Evolutionary conservation across 1,140 invertebrate genomes (phyloP), one percentile per base, ranked within the genome.

Genomic region (Drosophila tropicalis): DNA sequence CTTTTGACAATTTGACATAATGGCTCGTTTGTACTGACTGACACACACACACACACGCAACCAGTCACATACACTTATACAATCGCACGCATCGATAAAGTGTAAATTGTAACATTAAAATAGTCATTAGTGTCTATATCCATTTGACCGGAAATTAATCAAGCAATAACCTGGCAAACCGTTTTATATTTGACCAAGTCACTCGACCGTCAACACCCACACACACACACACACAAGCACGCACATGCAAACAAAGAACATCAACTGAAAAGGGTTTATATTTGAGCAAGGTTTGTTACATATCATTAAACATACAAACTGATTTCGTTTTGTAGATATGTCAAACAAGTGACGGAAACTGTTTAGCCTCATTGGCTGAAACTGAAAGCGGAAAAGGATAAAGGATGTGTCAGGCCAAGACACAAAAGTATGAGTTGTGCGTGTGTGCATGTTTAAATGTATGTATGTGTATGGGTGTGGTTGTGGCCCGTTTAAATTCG

Each of bases 21-120:
- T 78, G 70, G 62, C 76, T 75, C 72, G 62, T 71, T 82, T 76
- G 79, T 67, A 67, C 64, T 72, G 75, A 89, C 72, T 79, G n/a
- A n/a, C 77, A 68, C 65, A 67, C 65, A 67, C 55, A n/a, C n/a
- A 39, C 47, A 51, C 39, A 55, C 1, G 51, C 47, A 62, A 12
- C 36, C 19, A 70, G 17, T 19, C 72, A 63, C 58, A 63, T 61
- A 25, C 40, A 51, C 19, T 22, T 51, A 22, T 22, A 22, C 44
- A 22, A 51, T 51, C 44, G 44, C 44, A 55, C 79, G 77, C 83
- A 89, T 87, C 83, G 89, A 89, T 89, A 89, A 79, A 84, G 80
- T 89, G 84, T 84, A 89, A 89, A 89, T 89, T 89, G 84, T 89
- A 72, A 76, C 84, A 89, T 89, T 89, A 89, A n/a, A 89, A 89